Conservation (phyloP, 2,113 vertebrate species). For the Protobothrops flavoviridis region DNA sequence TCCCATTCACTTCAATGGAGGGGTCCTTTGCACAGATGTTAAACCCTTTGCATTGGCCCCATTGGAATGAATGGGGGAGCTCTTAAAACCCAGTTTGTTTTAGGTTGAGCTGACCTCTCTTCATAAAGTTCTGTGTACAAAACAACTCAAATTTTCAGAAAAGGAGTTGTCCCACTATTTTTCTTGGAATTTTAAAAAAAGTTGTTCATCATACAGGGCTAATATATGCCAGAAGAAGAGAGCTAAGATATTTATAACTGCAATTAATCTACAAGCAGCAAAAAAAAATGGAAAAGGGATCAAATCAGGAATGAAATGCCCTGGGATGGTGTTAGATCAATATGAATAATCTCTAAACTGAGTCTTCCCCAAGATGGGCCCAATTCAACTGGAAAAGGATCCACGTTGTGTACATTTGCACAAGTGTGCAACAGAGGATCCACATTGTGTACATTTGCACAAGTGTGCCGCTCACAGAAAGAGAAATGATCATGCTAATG, state of each 20-base stretch:
- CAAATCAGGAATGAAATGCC: slow-evolving; percentile 24
- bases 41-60: background rate
- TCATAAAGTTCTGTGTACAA: slow-evolving; percentile 16
- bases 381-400: slow-evolving; percentile 16
- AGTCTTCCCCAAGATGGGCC: slow-evolving; percentile 32
- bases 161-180: background rate
- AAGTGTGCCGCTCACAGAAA: background rate
- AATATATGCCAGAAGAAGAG: slow-evolving; percentile 23
- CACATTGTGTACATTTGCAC: background rate
- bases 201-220: slow-evolving; percentile 39
- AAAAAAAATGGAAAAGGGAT: slow-evolving; percentile 21
- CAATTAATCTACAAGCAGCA: slow-evolving; percentile 34
- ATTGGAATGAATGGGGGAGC: background rate
- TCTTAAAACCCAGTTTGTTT: slow-evolving; percentile 11
- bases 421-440: background rate
- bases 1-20: background rate
- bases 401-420: background rate
- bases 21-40: background rate
- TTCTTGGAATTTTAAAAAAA: slow-evolving; percentile 29
- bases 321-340: background rate
- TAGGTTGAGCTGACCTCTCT: slow-evolving; percentile 6
- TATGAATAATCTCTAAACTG: background rate
- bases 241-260: slow-evolving; percentile 43
- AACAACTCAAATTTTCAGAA: background rate
- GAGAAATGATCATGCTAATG: background rate